Conservation (phyloP, 2,888 invertebrate genomes). For the Amphipoea oculea region DNA sequence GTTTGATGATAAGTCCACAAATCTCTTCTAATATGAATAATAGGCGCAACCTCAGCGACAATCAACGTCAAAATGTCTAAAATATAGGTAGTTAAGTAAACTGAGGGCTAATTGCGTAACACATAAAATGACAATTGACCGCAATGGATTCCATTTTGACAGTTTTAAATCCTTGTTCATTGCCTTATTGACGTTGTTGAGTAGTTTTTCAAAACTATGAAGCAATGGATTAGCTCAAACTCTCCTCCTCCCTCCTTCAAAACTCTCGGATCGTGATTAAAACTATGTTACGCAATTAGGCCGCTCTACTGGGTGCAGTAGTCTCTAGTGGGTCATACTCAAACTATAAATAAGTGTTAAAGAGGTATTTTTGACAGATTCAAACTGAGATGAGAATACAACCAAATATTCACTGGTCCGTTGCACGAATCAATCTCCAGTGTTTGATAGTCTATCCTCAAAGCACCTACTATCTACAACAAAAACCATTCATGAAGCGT, state of each 20-base stretch:
- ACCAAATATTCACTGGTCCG: neutral
- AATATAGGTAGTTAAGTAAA: too few species aligned
- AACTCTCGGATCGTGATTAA: neutral
- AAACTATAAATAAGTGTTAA: neutral
- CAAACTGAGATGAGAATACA: neutral
- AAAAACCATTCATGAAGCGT: neutral
- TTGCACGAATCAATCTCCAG: neutral
- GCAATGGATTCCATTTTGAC: neutral
- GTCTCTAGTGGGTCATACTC: neutral
- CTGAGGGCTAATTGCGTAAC: too few species aligned
- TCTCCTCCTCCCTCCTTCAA: neutral
- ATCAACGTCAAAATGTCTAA: too few species aligned
- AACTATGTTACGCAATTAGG: neutral
- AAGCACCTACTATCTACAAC: neutral
- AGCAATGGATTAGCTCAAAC: neutral
- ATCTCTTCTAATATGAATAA: neutral
- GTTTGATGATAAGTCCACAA: neutral
- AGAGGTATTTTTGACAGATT: neutral
- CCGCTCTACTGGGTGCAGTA: too few species aligned
- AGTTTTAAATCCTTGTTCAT: neutral
- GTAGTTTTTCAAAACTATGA: neutral
- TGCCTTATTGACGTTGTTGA: neutral
- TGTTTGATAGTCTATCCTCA: neutral
- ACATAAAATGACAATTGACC: too few species aligned
- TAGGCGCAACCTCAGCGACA: too few species aligned